Conservation (phyloP, 2,797 vertebrate genomes). For the Ispidina lecontei region DNA sequence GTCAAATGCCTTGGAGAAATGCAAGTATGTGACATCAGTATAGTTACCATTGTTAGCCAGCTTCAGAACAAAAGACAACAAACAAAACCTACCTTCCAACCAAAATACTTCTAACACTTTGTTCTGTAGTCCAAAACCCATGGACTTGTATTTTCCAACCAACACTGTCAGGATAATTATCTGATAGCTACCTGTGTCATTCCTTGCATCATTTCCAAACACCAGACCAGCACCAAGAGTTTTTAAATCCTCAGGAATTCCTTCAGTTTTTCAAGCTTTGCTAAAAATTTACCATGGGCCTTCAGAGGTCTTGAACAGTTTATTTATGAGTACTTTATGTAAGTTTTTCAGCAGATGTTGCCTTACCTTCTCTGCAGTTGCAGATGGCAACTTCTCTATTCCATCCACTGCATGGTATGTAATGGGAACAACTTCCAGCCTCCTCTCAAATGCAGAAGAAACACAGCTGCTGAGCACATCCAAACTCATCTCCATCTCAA, state of each 20-base stretch:
- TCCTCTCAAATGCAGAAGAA: not conserved
- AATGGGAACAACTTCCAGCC: not conserved
- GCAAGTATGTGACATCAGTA: slow-evolving; percentile 22
- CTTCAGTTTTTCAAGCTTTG: not conserved
- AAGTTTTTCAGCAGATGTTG: not conserved
- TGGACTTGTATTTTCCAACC: not conserved
- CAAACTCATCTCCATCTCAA: not conserved
- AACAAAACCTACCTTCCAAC: slow-evolving; percentile 19
- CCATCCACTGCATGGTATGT: accelerated
- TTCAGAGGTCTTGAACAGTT: not conserved
- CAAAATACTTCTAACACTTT: slow-evolving; percentile 22
- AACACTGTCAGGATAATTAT: not conserved
- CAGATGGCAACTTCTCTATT: not conserved
- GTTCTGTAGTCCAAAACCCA: slow-evolving; percentile 13
- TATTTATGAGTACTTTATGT: not conserved
- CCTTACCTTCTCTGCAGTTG: not conserved
- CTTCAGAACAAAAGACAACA: slow-evolving; percentile 21
- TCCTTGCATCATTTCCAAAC: slow-evolving; percentile 19
- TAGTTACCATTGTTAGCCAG: not conserved
- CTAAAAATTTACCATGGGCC: not conserved
- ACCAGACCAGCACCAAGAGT: not conserved
- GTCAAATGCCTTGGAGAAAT: slow-evolving; percentile 35
- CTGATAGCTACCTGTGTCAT: not conserved
- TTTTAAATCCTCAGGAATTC: not conserved
- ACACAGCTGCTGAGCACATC: not conserved